These are phyloP conservation scores for Dasysyrphus tricinctus DNA, from an alignment of 2,888 invertebrate genomes.

Conservation along the genomic window DNA sequence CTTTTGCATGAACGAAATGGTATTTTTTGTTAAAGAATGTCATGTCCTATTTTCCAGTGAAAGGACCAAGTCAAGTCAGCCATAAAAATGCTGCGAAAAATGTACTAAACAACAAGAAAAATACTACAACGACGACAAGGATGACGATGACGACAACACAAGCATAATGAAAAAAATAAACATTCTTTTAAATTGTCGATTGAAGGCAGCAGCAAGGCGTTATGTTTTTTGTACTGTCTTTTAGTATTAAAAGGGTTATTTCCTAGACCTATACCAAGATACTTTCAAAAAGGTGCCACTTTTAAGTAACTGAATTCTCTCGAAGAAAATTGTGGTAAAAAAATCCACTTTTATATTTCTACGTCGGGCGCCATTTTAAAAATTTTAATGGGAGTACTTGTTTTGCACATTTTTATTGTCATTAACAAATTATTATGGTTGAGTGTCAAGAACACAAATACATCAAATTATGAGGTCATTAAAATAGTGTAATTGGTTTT, in stretches of 20 bases:
- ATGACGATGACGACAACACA: not conserved
- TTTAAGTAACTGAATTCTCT: constrained; percentile 22
- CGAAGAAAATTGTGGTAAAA: not conserved
- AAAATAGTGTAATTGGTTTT: constrained; percentile 20
- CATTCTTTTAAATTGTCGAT: constrained; percentile 37
- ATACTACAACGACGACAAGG: not conserved
- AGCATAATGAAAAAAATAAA: constrained; percentile 16
- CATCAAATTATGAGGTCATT: constrained; percentile 18
- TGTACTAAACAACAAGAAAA: constrained; percentile 28
- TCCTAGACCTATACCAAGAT: not conserved
- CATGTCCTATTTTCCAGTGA: constrained; percentile 72
- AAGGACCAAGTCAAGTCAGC: constrained; percentile 68
- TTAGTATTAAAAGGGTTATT: constrained; percentile 22
- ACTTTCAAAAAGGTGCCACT: constrained; percentile 18
- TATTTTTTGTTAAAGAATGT: constrained; percentile 68
- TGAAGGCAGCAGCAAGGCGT: constrained; percentile 35
- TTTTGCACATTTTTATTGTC: not conserved
- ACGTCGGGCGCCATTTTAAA: constrained; percentile 26
- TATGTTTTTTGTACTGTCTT: constrained; percentile 21
- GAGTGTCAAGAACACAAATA: constrained; percentile 24
- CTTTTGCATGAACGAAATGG: constrained; percentile 55
- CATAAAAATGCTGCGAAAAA: constrained; percentile 66
- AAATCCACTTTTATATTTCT: not conserved
- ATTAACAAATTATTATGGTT: constrained; percentile 10
- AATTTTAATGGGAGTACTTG: not conserved